Percentiles rank a stretch among this genome's conserved stretches.
phyloP scores from a whole-genome alignment of 2,113 vertebrate species.

The Limnothrissa miodon region DNA sequence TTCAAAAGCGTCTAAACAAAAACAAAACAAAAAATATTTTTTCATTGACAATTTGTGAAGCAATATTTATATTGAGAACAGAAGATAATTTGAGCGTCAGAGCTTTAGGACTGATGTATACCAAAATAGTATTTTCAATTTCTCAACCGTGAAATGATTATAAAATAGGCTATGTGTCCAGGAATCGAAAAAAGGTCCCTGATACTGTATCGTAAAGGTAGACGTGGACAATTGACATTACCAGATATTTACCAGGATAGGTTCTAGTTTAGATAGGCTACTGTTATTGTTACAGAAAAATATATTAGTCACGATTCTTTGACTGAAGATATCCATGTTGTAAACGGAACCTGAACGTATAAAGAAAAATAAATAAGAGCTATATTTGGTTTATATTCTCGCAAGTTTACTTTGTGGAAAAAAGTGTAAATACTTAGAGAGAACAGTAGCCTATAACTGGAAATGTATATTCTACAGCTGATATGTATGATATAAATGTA shows the following conservation, averaged over 20 bases:
- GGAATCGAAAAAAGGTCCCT: slow-evolving; percentile 10
- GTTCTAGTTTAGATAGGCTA: background rate
- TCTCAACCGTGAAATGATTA: slow-evolving; percentile 36
- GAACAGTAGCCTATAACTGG: too few relatives aligned
- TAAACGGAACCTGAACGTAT: background rate
- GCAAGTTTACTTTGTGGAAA: too few relatives aligned
- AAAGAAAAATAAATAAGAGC: background rate
- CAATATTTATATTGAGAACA: background rate
- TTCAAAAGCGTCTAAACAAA: background rate
- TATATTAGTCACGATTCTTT: background rate
- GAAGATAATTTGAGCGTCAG: background rate
- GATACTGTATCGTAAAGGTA: background rate
- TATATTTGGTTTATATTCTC: background rate
- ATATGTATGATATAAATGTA: too few relatives aligned
- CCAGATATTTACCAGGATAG: background rate
- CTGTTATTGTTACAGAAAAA: background rate
- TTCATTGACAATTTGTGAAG: background rate
- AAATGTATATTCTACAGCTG: too few relatives aligned
- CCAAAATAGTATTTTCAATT: slow-evolving; percentile 11
- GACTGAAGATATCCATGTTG: background rate
- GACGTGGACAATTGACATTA: background rate
- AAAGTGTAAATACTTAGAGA: too few relatives aligned
- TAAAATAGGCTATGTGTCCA: slow-evolving; percentile 19
- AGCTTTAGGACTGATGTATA: background rate
- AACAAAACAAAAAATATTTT: background rate